These are phyloP conservation scores for Congeria kusceri DNA, from an alignment of 2,888 invertebrate genomes.

Conservation along the genomic window DNA sequence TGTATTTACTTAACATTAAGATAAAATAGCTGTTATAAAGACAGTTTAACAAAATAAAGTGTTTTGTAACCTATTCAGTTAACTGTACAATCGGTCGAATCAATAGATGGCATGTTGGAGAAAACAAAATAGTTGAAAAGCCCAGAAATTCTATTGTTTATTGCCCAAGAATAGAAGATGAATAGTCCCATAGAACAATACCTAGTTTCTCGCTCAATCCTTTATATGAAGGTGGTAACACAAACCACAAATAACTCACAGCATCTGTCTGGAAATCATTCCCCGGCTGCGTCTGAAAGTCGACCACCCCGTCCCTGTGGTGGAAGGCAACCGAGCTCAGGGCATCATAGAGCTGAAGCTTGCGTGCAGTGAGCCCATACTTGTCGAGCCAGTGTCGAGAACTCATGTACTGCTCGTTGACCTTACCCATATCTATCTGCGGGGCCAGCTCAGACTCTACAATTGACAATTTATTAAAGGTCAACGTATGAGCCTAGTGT, in stretches of 20 bases:
- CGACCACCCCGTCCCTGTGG: slow-evolving; percentile 84
- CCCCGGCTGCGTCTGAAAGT: slow-evolving; percentile 78
- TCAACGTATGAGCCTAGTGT: background rate
- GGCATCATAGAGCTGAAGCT: slow-evolving; percentile 83
- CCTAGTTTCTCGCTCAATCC: too few species aligned
- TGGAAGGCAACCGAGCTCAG: slow-evolving; percentile 84
- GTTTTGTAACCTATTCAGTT: too few species aligned
- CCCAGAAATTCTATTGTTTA: too few species aligned
- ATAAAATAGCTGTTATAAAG: too few species aligned
- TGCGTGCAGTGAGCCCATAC: slow-evolving; percentile 82
- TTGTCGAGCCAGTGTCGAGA: slow-evolving; percentile 84
- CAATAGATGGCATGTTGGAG: too few species aligned
- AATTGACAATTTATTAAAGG: background rate
- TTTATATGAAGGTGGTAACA: too few species aligned
- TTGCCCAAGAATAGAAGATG: too few species aligned
- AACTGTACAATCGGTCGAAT: too few species aligned
- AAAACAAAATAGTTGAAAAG: too few species aligned
- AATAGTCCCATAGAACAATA: too few species aligned
- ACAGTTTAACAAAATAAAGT: too few species aligned
- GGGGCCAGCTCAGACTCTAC: slow-evolving; percentile 67
- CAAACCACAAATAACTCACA: slow-evolving; percentile 74
- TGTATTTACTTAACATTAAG: too few species aligned
- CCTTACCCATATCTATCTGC: slow-evolving; percentile 42
- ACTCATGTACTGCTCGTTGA: slow-evolving; percentile 84
- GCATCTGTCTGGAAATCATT: slow-evolving; percentile 82